phyloP scores from a whole-genome alignment of 2,888 invertebrate species.

The Drosophila lacicola region DNA sequence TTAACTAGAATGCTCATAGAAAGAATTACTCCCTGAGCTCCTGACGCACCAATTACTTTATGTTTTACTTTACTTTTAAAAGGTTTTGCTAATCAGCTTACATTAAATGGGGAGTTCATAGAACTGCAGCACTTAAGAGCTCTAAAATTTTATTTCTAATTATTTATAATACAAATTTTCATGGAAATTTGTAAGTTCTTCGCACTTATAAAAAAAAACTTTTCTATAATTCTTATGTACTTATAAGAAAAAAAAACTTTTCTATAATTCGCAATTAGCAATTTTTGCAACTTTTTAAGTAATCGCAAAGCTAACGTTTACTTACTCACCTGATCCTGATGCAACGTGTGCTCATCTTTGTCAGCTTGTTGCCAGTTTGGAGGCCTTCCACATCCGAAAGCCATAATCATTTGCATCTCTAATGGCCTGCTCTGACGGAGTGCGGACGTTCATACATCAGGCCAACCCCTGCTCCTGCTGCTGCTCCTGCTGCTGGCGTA shows the following conservation, averaged over 20 bases:
- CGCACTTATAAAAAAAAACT: no score
- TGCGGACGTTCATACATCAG: conserved; percentile 69
- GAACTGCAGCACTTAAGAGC: not conserved
- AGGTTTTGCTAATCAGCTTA: not conserved
- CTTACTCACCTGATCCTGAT: conserved; percentile 23
- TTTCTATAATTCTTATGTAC: no score
- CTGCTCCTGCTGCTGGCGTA: not conserved
- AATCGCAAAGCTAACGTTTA: not conserved
- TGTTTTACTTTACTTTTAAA: not conserved
- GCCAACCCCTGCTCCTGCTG: conserved; percentile 6
- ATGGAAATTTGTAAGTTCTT: no score
- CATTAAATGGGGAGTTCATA: not conserved
- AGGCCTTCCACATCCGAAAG: conserved; percentile 52
- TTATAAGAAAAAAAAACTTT: not conserved
- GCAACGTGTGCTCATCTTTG: conserved; percentile 10
- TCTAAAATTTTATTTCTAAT: not conserved
- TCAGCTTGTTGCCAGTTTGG: not conserved
- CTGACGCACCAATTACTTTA: no score
- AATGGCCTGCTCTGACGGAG: conserved; percentile 60
- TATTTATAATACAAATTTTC: no score
- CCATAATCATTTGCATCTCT: conserved; percentile 78
- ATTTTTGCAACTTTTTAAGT: not conserved
- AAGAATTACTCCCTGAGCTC: no score
- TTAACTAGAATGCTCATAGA: no score
- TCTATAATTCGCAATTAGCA: not conserved